Evolutionary conservation across 2,113 vertebrate genomes (phyloP).

Genomic region (Setophaga coronata): DNA sequence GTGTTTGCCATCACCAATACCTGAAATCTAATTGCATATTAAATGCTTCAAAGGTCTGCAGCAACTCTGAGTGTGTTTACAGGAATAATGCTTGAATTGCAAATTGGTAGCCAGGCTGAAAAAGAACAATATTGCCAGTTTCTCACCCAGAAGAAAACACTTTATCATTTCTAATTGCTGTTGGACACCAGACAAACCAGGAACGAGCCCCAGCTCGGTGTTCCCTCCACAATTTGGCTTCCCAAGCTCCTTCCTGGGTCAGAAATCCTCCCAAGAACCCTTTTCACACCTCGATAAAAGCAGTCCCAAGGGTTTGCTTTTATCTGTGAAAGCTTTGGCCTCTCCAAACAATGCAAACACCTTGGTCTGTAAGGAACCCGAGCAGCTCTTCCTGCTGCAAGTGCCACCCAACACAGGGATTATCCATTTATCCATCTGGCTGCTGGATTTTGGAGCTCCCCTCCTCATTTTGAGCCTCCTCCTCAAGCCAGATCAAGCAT

Average conservation of each 20-base stretch:
- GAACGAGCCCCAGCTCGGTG: neutral
- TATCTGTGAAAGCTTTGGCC: neutral
- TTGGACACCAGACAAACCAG: neutral
- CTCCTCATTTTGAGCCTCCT: neutral
- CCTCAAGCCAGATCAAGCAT: neutral
- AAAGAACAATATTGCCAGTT: neutral
- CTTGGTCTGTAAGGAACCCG: neutral
- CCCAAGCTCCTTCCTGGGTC: neutral
- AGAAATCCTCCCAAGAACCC: neutral
- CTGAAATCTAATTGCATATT: constrained; percentile 4
- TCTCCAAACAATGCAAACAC: neutral
- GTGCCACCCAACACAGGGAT: neutral
- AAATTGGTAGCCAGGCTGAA: neutral
- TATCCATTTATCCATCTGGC: neutral
- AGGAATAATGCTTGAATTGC: neutral
- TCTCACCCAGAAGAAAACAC: neutral
- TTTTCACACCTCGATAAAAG: neutral
- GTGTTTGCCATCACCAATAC: neutral
- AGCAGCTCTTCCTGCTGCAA: neutral
- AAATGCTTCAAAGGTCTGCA: neutral
- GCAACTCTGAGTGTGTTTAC: neutral
- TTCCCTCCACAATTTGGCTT: neutral
- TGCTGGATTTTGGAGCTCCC: neutral
- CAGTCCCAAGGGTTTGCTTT: neutral
- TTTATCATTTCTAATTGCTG: neutral